Evolutionary conservation across 1,140 invertebrate species (phyloP).

Genomic region (Tribolium castaneum): DNA sequence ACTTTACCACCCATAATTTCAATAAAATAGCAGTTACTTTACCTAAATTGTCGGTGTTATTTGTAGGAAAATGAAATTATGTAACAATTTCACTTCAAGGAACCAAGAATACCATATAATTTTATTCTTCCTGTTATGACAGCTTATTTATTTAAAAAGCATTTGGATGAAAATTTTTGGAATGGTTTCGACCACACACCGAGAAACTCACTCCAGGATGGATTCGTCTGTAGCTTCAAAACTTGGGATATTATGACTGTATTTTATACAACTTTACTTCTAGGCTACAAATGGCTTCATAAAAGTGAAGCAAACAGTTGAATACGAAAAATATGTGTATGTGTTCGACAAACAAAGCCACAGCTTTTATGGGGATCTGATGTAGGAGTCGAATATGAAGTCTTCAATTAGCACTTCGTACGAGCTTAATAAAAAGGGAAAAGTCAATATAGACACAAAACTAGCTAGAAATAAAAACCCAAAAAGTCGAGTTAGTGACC

Average conservation of each 20-base stretch:
- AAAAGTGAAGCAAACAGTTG: background rate
- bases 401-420: background rate
- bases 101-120: background rate
- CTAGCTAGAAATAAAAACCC: background rate
- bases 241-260: too few species aligned
- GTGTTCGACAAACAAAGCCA: background rate
- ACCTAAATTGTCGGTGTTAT: background rate
- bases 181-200: background rate
- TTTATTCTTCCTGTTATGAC: background rate
- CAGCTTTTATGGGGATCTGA: background rate
- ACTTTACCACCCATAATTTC: background rate
- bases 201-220: background rate
- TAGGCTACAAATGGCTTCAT: background rate
- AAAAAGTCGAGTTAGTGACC: background rate
- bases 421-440: background rate
- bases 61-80: background rate
- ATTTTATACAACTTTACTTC: background rate
- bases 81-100: background rate
- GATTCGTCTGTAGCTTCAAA: background rate
- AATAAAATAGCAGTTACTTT: background rate
- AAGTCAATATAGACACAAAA: background rate
- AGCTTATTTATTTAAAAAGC: background rate
- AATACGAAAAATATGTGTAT: background rate
- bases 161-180: background rate
- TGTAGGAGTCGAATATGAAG: background rate